A percentile compares a stretch with the other conserved stretches of the same genome.
Conservation (phyloP, 2,113 vertebrate species). For the Alces alces region DNA sequence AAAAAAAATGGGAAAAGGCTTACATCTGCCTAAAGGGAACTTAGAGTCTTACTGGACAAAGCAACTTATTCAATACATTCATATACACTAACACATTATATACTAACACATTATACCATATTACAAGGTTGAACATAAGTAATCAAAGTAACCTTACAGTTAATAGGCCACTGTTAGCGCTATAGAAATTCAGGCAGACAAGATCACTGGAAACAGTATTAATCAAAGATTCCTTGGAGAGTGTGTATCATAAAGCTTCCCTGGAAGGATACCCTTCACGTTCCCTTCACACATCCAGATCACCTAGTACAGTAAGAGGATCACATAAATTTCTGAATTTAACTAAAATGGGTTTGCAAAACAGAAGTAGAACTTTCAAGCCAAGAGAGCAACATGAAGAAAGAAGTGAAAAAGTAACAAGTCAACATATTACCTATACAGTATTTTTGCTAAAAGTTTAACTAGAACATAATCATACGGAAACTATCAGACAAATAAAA, state of each 20-base stretch:
- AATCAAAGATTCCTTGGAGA: not conserved
- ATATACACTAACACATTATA: not conserved
- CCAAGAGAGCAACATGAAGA: not conserved
- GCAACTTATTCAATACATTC: not conserved
- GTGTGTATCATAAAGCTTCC: not conserved
- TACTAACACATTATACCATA: not conserved
- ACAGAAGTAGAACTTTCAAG: not conserved
- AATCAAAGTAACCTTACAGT: not conserved
- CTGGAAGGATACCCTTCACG: not conserved
- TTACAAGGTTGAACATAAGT: not conserved
- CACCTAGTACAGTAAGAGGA: not conserved
- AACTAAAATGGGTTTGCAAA: not conserved
- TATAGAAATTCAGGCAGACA: not conserved
- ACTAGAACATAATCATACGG: not conserved
- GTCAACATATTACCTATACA: not conserved
- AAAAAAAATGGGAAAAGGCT: not conserved
- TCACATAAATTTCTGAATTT: constrained; percentile 1
- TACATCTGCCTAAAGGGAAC: not conserved
- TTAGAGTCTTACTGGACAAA: not conserved
- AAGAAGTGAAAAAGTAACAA: not conserved
- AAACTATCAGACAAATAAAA: not conserved
- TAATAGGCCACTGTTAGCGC: not conserved
- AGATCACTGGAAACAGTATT: not conserved
- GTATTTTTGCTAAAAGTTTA: constrained; percentile 25
- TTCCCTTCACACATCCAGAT: not conserved